Evolutionary conservation across 2,113 vertebrate species (phyloP).

Genomic region (Scatophagus argus): DNA sequence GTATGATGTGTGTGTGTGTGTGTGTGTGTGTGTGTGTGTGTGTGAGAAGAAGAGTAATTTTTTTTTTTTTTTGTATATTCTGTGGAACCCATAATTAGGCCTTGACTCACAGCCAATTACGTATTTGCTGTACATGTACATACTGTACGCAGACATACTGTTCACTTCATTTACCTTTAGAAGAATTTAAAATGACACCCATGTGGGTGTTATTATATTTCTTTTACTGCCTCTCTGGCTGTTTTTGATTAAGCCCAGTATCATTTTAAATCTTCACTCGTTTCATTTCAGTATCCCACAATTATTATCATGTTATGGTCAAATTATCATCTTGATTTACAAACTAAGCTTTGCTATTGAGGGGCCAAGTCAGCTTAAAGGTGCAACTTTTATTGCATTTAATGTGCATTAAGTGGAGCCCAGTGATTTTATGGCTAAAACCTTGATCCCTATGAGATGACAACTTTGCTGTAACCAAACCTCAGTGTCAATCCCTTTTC

Average conservation of each 20-base stretch:
- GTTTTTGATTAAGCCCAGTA: conserved; percentile 50
- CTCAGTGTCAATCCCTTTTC: conserved; percentile 14
- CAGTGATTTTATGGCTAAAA: conserved; percentile 34
- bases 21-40: conserved; percentile 17
- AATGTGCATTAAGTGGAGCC: conserved; percentile 44
- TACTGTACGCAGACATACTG: conserved; percentile 22
- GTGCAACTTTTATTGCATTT: conserved; percentile 43
- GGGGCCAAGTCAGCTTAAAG: conserved; percentile 31
- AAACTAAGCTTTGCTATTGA: conserved; percentile 39
- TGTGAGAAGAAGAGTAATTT: conserved; percentile 29
- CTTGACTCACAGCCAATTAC: conserved; percentile 78
- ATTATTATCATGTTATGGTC: conserved; percentile 62
- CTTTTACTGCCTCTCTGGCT: conserved; percentile 19
- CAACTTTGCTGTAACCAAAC: conserved; percentile 17
- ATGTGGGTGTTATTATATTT: conserved; percentile 60
- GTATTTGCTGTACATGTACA: conserved; percentile 41
- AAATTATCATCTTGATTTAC: conserved; percentile 65
- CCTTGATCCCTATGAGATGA: conserved; percentile 40
- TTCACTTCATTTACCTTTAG: conserved; percentile 37
- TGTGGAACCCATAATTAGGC: conserved; percentile 80
- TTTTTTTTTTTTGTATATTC: conserved; percentile 67
- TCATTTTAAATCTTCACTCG: conserved; percentile 54
- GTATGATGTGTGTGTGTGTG: conserved; percentile 61
- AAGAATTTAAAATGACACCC: conserved; percentile 48
- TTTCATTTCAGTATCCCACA: conserved; percentile 61